phyloP scores from a whole-genome alignment of 2,797 vertebrate genomes.

The Sphenodon punctatus region DNA sequence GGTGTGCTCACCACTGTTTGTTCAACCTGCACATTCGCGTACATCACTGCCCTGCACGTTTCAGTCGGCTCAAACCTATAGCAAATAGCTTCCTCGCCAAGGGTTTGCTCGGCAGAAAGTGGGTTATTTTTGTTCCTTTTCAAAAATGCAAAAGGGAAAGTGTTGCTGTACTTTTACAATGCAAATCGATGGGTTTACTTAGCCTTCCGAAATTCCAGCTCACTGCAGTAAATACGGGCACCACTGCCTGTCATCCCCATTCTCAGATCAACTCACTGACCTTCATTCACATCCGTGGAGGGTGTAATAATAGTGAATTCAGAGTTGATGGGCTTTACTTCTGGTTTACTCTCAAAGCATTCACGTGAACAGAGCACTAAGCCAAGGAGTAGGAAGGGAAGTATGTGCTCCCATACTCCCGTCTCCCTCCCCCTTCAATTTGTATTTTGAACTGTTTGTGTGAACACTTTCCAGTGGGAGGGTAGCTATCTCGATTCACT shows the following conservation, averaged over 20 bases:
- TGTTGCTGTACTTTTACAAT: fast-evolving
- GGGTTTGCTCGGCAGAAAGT: background rate
- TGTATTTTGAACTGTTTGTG: too few species aligned
- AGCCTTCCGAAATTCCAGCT: background rate
- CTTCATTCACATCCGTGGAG: background rate
- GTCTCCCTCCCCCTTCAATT: too few species aligned
- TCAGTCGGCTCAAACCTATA: background rate
- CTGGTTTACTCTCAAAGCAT: too few species aligned
- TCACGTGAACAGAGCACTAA: too few species aligned
- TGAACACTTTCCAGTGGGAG: too few species aligned
- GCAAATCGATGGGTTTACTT: background rate
- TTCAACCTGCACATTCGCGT: background rate
- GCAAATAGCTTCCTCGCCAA: background rate
- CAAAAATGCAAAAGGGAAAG: background rate
- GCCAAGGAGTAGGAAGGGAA: too few species aligned
- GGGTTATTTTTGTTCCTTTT: background rate
- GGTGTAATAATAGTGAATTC: too few species aligned
- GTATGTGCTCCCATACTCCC: too few species aligned
- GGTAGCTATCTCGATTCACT: too few species aligned
- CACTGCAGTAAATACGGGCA: background rate
- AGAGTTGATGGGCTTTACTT: too few species aligned
- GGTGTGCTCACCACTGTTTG: background rate
- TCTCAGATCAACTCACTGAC: background rate
- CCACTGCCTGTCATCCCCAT: fast-evolving
- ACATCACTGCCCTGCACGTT: background rate